Conservation (phyloP, 2,797 vertebrate species). For the Pteronotus mesoamericanus region DNA sequence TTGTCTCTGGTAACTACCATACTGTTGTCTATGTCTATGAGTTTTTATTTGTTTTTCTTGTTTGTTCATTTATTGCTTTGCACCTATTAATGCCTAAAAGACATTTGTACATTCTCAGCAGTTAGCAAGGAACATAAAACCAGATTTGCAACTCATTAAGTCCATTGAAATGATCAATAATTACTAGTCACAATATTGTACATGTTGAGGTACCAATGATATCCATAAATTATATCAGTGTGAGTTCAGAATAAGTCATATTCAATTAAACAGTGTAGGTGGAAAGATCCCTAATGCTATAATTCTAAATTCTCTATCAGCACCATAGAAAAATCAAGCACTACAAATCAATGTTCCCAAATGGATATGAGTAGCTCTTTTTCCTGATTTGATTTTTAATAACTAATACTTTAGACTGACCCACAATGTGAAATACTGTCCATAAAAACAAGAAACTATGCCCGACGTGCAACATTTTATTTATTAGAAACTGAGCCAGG, state of each 20-base stretch:
- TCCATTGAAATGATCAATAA: neutral
- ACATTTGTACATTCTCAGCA: neutral
- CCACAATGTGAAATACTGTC: slow-evolving; percentile 24
- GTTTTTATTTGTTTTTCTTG: neutral
- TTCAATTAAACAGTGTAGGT: neutral
- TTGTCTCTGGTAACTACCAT: neutral
- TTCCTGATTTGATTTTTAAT: slow-evolving; percentile 60
- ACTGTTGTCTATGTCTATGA: neutral
- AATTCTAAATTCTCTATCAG: neutral
- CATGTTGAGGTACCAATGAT: neutral
- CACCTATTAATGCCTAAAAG: neutral
- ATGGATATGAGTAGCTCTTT: neutral
- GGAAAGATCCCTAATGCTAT: neutral
- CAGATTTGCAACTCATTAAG: neutral
- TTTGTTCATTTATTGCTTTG: neutral
- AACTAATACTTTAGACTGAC: neutral
- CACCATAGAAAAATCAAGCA: neutral
- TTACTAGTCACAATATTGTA: neutral
- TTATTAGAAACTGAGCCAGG: slow-evolving; percentile 39
- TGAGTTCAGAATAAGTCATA: neutral
- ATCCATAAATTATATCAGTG: neutral
- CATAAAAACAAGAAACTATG: neutral
- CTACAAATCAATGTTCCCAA: slow-evolving; percentile 44
- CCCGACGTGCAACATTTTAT: slow-evolving; percentile 25
- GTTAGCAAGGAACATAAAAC: neutral